Conservation (phyloP, 2,888 invertebrate genomes). For the Nemoura dubitans region DNA sequence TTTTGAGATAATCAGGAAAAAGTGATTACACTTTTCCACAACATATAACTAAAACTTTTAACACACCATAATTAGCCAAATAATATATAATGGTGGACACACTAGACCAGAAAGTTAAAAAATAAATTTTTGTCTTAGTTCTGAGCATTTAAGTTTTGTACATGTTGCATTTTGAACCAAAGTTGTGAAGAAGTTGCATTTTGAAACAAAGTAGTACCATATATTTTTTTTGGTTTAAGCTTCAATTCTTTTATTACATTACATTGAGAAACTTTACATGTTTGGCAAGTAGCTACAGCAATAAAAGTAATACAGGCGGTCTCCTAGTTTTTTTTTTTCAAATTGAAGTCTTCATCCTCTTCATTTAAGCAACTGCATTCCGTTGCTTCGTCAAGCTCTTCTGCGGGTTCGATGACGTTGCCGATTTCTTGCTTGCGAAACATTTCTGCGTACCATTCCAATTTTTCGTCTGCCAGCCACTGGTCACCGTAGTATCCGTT, state of each 20-base stretch:
- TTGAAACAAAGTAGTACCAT: not conserved
- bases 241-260: no score
- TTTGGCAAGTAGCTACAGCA: no score
- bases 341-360: not conserved
- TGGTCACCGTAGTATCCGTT: not conserved
- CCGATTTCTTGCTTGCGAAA: not conserved
- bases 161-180: slow-evolving; percentile 10
- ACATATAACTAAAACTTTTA: not conserved
- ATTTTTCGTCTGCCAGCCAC: not conserved
- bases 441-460: not conserved
- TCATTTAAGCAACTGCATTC: slow-evolving; percentile 17
- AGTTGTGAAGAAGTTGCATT: slow-evolving; percentile 1
- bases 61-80: not conserved
- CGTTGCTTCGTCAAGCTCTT: not conserved
- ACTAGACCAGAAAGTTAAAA: not conserved
- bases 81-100: not conserved
- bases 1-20: not conserved
- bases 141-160: not conserved
- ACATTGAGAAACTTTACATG: no score
- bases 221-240: no score
- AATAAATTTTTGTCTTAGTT: not conserved
- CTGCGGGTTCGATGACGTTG: not conserved
- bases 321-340: not conserved
- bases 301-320: no score
- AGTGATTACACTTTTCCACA: not conserved